Evolutionary conservation across 2,797 vertebrate genomes (phyloP), one percentile per base, ranked within the genome.

Genomic region (Gymnothorax javanicus): DNA sequence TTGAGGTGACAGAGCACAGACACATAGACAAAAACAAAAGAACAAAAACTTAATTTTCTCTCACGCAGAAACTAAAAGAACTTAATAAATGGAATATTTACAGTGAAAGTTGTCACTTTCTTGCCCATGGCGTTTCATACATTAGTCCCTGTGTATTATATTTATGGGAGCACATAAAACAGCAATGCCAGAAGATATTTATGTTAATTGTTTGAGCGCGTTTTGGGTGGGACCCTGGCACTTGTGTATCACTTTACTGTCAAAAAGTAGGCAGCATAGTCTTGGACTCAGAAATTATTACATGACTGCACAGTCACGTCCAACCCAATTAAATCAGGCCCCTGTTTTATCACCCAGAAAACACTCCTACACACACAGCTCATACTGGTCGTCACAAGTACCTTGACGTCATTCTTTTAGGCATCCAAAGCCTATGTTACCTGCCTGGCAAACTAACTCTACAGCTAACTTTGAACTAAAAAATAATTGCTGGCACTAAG

Each of bases 261-360:
- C 6, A 67, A 82, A 71, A 89, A 87, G 86, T 67, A 60, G 83
- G 75, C 27, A 11, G 27, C 15, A 56, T 23, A 11, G 52, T 33
- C 23, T n/a, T 33, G 82, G 43, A 77, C 33, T 23, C 27, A 89
- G 94, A 93, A 95, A 95, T 94, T 95, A 95, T 93, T 89, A 90
- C 88, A 85, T 62, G 81, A 89, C 15, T 20, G 88, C 90, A 86
- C 90, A 92, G 92, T 90, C 93, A 93, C 91, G 92, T 93, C 94
- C 91, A 90, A 86, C 94, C 93, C 92, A 94, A 96, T 95, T 95
- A 95, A 93, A 94, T 90, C 89, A 93, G 91, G 94, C 94, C 93
- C 91, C 91, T 88, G 90, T 92, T 93, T 93, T 92, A 90, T 90
- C 86, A 20, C 57, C n/a, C 56, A 9, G 23, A 67, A n/a, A 77